Evolutionary conservation across 2,797 vertebrate genomes (phyloP), one percentile per base, ranked within the genome.

Genomic region (Anas flavirostris): DNA sequence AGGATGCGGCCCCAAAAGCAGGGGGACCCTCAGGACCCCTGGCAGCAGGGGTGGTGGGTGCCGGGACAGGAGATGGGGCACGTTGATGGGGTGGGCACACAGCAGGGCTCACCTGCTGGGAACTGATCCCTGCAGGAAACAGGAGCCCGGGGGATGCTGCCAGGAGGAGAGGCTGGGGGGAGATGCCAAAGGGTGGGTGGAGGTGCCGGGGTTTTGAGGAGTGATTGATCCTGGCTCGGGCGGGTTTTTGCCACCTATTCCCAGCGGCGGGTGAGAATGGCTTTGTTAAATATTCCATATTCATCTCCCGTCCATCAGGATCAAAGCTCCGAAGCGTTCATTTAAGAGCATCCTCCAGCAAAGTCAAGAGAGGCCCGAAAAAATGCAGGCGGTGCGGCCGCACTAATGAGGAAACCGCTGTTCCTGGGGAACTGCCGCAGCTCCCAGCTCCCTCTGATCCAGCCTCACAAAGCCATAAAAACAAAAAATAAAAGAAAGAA

Each of bases 261-360:
- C 44, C 25, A 44, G 64, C 53, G 17, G 56, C 5, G 13, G 66
- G 83, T 91, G 1, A 85, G 92, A 95, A 83, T 33, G 79, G 39
- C 63, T 4, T 28, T 76, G 91, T 83, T 91, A 83, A 93, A 94
- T 94, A 92, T 73, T 82, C 88, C 62, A 25, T 31, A 59, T 73
- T 66, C 84, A 72, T 87, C 82, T 74, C 58, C 59, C 90, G 84
- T 89, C 56, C 75, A 81, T 86, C 81, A 50, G 85, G 92, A 95
- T 91, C 95, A 93, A 92, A 95, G 88, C 75, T 52, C 82, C 89
- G 85, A 92, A 91, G 89, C 60, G 76, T 69, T 90, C 43, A 79
- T 94, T 90, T 70, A 60, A 88, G 66, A 83, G 72, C 73, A 92
- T 73, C 82, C 98, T 98, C 96, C 97, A 29, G 96, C 89, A 96